Conservation (phyloP, 2,888 invertebrate species). For the Volucella bombylans region DNA sequence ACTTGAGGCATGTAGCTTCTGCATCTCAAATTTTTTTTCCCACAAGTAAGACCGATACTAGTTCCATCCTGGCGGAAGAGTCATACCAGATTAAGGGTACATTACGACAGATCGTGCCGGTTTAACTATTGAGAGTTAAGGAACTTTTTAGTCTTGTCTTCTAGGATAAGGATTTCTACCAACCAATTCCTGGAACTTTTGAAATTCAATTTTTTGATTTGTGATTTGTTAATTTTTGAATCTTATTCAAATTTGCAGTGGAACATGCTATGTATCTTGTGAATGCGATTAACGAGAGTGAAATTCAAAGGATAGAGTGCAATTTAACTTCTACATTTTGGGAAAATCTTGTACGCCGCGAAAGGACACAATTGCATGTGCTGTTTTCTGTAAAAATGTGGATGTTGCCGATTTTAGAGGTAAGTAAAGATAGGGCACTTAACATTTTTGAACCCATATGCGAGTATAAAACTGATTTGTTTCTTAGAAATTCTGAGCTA, state of each 20-base stretch:
- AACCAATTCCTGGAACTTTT: background rate
- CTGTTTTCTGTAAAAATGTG: constrained; percentile 77
- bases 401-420: constrained; percentile 79
- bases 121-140: too few relatives aligned
- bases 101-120: too few relatives aligned
- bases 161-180: too few relatives aligned
- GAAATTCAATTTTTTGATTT: background rate
- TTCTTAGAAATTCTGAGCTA: too few relatives aligned
- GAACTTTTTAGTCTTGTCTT: too few relatives aligned
- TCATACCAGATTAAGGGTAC: too few relatives aligned
- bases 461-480: too few relatives aligned
- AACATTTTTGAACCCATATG: too few relatives aligned
- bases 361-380: constrained; percentile 78
- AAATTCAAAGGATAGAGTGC: constrained; percentile 78
- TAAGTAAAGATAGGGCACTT: constrained; percentile 41
- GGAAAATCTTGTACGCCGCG: constrained; percentile 78
- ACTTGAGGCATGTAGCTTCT: too few relatives aligned
- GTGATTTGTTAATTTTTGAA: background rate
- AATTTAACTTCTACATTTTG: constrained; percentile 78
- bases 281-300: constrained; percentile 77
- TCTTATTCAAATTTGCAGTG: constrained; percentile 73
- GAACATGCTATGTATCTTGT: constrained; percentile 78
- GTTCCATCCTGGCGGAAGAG: too few relatives aligned
- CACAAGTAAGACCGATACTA: too few relatives aligned
- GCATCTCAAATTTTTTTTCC: too few relatives aligned